phyloP scores from a whole-genome alignment of 1,140 invertebrate genomes.

The Chironomus striatipennis region DNA sequence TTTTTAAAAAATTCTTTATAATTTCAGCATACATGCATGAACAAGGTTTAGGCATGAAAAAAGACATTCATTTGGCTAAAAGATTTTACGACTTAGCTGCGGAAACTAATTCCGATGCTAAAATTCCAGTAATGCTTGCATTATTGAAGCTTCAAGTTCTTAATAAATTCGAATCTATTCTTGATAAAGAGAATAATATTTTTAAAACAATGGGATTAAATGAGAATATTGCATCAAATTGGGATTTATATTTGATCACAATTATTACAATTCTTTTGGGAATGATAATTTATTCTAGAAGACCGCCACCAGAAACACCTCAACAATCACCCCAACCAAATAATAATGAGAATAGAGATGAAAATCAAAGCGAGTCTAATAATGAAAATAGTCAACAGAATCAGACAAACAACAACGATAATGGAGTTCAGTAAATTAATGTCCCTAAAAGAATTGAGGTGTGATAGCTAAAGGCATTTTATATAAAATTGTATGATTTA shows the following conservation, averaged over 20 bases:
- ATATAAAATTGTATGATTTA: background rate
- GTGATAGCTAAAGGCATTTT: constrained; percentile 3
- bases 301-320: constrained; percentile 47
- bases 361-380: background rate
- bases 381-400: background rate
- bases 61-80: constrained; percentile 72
- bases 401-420: background rate
- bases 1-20: too few species aligned
- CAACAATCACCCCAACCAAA: background rate
- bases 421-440: background rate
- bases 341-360: background rate
- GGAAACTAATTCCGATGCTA: constrained; percentile 87
- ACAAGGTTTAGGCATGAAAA: constrained; percentile 81
- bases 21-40: constrained; percentile 93
- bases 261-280: constrained; percentile 72
- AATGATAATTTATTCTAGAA: constrained; percentile 65
- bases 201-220: constrained; percentile 56
- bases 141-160: constrained; percentile 79
- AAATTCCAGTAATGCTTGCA: constrained; percentile 88
- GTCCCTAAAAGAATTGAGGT: background rate
- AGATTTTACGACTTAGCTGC: constrained; percentile 95
- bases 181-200: constrained; percentile 53
- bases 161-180: constrained; percentile 59
- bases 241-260: constrained; percentile 89
- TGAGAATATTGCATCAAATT: constrained; percentile 70